Conservation (phyloP, 2,113 vertebrate species). For the Eublepharis macularius region DNA sequence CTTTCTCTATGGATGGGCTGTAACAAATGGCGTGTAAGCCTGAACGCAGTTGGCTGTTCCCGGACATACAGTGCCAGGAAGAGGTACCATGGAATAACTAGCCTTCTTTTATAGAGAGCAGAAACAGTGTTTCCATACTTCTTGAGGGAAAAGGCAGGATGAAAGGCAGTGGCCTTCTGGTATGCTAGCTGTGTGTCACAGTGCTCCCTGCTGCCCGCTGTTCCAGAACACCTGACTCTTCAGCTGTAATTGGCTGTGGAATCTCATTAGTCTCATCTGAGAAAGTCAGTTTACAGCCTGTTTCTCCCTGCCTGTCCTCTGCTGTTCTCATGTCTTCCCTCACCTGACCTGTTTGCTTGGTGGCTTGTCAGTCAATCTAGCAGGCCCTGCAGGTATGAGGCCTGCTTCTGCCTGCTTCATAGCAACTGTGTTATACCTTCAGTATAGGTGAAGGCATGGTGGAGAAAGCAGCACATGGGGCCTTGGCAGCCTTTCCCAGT, state of each 20-base stretch:
- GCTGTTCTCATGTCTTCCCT: background rate
- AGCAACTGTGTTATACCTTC: background rate
- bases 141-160: background rate
- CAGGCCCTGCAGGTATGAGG: too few relatives aligned
- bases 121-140: background rate
- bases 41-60: background rate
- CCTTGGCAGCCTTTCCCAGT: background rate
- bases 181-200: background rate
- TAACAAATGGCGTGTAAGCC: background rate
- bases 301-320: background rate
- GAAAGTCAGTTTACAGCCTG: background rate
- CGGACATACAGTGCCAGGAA: background rate
- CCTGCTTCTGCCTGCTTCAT: background rate
- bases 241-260: background rate
- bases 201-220: background rate
- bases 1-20: too few relatives aligned
- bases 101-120: background rate
- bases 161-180: background rate
- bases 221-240: background rate
- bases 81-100: background rate
- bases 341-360: background rate
- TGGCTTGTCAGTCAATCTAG: background rate
- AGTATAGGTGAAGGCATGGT: background rate
- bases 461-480: background rate
- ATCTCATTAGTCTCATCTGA: background rate